phyloP scores from a whole-genome alignment of 2,888 invertebrate species.

The Heteromyza rotundicornis region DNA sequence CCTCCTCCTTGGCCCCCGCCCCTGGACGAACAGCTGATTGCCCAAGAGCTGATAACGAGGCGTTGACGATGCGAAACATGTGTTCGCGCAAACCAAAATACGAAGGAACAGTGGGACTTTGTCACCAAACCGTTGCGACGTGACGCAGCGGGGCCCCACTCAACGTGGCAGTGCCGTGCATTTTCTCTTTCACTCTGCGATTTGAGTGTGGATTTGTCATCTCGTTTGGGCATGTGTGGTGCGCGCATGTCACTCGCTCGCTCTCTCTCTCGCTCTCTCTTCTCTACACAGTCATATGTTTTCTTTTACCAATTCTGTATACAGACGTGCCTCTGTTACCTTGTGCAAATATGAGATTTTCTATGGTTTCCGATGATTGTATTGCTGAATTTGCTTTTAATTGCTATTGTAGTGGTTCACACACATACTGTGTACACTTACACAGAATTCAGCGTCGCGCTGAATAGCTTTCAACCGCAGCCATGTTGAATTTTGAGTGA shows the following conservation, averaged over 20 bases:
- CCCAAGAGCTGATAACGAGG: slow-evolving; percentile 9
- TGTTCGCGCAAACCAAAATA: slow-evolving; percentile 20
- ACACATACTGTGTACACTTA: not conserved
- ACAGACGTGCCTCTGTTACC: not conserved
- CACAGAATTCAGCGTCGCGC: slow-evolving; percentile 6
- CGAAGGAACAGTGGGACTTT: slow-evolving; percentile 1
- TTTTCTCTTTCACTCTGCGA: slow-evolving; percentile 1
- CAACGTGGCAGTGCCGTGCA: not conserved
- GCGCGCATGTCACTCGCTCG: too few relatives aligned
- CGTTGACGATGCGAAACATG: slow-evolving; percentile 21
- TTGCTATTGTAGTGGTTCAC: not conserved
- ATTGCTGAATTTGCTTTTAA: slow-evolving; percentile 7
- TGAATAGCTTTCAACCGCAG: too few relatives aligned
- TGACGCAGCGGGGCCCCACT: too few relatives aligned
- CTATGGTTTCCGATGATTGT: slow-evolving; percentile 27
- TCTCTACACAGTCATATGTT: slow-evolving; percentile 22
- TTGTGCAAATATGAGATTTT: slow-evolving; percentile 26
- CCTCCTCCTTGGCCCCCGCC: slow-evolving; percentile 16
- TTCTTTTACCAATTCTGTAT: slow-evolving; percentile 11
- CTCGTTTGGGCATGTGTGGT: too few relatives aligned
- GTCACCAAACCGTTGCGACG: slow-evolving; percentile 19
- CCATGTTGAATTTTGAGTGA: slow-evolving; percentile 17
- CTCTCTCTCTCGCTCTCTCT: not conserved
- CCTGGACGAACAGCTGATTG: slow-evolving; percentile 26
- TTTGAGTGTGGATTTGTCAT: too few relatives aligned